phyloP scores from a whole-genome alignment of 2,113 vertebrate genomes.

The Periophthalmus modestus region DNA sequence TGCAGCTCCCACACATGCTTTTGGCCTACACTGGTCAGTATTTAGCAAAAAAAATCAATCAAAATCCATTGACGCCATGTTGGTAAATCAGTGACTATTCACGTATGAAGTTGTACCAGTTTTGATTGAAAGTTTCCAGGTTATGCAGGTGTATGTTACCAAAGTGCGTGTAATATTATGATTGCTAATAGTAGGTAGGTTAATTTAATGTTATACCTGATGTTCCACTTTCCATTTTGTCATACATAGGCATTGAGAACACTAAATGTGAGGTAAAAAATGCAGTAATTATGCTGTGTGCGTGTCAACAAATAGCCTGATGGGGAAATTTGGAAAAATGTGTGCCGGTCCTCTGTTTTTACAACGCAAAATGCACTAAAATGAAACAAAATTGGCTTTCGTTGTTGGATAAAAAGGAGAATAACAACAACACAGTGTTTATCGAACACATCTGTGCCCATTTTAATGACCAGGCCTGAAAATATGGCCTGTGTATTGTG shows the following conservation, averaged over 20 bases:
- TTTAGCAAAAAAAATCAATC: too few relatives aligned
- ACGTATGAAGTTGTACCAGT: too few relatives aligned
- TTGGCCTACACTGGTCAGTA: too few relatives aligned
- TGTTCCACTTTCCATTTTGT: background rate
- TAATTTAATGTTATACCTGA: background rate
- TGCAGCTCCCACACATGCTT: too few relatives aligned
- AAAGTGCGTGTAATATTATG: background rate
- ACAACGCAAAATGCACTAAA: background rate
- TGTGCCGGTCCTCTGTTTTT: background rate
- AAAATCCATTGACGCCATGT: too few relatives aligned
- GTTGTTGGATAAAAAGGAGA: constrained; percentile 1
- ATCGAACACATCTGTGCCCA: constrained; percentile 59
- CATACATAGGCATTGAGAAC: background rate
- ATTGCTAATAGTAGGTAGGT: background rate
- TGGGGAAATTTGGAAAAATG: constrained; percentile 2
- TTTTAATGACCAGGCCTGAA: constrained; percentile 43
- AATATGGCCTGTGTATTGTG: constrained; percentile 59
- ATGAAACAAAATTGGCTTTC: constrained; percentile 3
- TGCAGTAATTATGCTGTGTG: constrained; percentile 24
- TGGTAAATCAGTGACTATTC: too few relatives aligned
- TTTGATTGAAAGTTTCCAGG: too few relatives aligned
- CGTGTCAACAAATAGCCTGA: background rate
- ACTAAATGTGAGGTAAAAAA: constrained; percentile 7
- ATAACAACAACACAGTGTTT: constrained; percentile 5
- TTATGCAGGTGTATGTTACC: too few relatives aligned